These are phyloP conservation scores for Noctilio leporinus DNA, from an alignment of 2,113 vertebrate species.

Conservation along the genomic window DNA sequence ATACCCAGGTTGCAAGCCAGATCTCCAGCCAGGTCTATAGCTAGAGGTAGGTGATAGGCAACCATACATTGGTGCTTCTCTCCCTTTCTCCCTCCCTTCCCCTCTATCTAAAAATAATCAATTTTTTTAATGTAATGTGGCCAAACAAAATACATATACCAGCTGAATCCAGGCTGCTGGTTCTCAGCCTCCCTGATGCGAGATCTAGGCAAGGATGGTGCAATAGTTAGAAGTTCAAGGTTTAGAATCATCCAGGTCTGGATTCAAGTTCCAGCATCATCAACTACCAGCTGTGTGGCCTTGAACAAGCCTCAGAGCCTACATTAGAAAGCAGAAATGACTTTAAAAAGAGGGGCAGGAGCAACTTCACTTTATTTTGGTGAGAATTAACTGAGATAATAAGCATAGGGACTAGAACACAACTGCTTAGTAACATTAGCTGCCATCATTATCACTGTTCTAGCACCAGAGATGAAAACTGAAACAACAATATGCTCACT, in stretches of 20 bases:
- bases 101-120: too few relatives aligned
- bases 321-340: background rate
- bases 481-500: background rate
- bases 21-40: too few relatives aligned
- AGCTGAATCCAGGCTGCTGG: background rate
- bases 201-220: background rate
- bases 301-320: background rate
- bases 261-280: background rate
- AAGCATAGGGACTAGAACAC: background rate
- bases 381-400: background rate
- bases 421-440: background rate
- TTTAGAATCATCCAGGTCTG: background rate
- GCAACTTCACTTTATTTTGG: background rate
- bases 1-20: too few relatives aligned
- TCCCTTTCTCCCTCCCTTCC: too few relatives aligned
- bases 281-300: background rate
- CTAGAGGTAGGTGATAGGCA: too few relatives aligned
- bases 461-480: background rate
- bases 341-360: background rate
- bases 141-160: background rate
- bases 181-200: background rate
- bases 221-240: background rate
- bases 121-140: background rate
- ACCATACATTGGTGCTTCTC: too few relatives aligned
- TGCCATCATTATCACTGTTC: background rate